Conservation (phyloP, 2,113 vertebrate genomes). For the Macroglossus sobrinus region DNA sequence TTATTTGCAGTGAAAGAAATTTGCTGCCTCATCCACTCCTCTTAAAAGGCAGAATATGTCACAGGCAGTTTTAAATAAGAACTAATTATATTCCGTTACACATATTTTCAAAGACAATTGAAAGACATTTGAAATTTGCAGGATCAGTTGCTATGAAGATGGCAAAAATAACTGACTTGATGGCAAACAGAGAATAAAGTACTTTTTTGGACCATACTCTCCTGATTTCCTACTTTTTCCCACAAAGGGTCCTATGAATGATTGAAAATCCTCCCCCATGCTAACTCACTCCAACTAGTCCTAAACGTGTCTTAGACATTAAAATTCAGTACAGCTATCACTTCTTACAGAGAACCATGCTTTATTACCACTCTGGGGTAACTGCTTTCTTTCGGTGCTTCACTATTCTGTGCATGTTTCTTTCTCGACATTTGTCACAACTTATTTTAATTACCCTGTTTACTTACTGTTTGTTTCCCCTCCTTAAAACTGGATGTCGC, state of each 20-base stretch:
- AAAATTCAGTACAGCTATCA: neutral
- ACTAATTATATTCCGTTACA: neutral
- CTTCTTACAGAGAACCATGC: neutral
- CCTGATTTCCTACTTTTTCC: neutral
- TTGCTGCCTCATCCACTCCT: accelerated
- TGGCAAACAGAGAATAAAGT: neutral
- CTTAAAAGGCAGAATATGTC: neutral
- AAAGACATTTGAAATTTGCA: neutral
- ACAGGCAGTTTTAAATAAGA: neutral
- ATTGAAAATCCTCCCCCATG: neutral
- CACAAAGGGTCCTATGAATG: neutral
- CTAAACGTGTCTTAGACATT: neutral
- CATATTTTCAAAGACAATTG: neutral
- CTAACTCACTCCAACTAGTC: neutral
- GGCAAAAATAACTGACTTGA: neutral
- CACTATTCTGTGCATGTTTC: neutral
- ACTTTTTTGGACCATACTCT: neutral
- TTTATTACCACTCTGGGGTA: neutral
- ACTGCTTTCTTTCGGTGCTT: neutral
- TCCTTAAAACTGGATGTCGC: neutral
- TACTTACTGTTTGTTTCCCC: neutral
- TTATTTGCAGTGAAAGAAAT: neutral
- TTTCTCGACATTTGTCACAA: neutral
- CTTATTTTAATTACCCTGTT: neutral
- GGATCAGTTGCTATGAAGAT: neutral